A percentile compares a stretch with the other conserved stretches of the same genome.
Conservation (phyloP, 2,113 vertebrate species). For the Xiphophorus maculatus region DNA sequence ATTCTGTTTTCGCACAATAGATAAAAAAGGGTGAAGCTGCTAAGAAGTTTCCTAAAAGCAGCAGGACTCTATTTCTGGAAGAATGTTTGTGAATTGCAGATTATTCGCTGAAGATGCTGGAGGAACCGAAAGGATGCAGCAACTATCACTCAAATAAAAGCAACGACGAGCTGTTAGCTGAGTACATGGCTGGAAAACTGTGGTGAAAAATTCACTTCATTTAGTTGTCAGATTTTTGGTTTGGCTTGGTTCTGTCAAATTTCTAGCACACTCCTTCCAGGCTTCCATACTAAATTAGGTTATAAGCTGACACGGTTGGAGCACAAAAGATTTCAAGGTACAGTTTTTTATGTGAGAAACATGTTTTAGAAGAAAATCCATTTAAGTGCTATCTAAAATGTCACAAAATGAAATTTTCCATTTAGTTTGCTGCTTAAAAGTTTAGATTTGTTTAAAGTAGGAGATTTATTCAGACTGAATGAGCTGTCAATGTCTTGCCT, state of each 20-base stretch:
- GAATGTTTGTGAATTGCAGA: neutral
- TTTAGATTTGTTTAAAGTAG: neutral
- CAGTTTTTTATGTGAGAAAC: too few relatives aligned
- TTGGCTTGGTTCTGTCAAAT: neutral
- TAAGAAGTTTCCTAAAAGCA: slow-evolving; percentile 22
- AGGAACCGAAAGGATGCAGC: neutral
- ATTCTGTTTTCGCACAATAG: slow-evolving; percentile 61
- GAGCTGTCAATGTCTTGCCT: too few relatives aligned
- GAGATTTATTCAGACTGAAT: neutral
- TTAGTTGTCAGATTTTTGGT: neutral
- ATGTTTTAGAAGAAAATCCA: neutral
- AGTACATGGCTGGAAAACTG: neutral
- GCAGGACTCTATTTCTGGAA: neutral
- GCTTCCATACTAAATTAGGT: too few relatives aligned
- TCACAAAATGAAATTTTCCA: neutral
- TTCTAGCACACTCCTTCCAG: too few relatives aligned
- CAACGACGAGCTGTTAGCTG: neutral
- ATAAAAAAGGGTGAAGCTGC: slow-evolving; percentile 29
- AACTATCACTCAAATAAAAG: neutral
- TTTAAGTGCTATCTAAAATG: neutral
- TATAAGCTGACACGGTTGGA: too few relatives aligned
- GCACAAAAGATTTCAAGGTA: too few relatives aligned
- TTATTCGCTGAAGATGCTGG: neutral
- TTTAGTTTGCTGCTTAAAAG: neutral
- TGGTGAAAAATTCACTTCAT: neutral